Evolutionary conservation across 2,113 vertebrate species (phyloP).

Genomic region (Zosterops lateralis): DNA sequence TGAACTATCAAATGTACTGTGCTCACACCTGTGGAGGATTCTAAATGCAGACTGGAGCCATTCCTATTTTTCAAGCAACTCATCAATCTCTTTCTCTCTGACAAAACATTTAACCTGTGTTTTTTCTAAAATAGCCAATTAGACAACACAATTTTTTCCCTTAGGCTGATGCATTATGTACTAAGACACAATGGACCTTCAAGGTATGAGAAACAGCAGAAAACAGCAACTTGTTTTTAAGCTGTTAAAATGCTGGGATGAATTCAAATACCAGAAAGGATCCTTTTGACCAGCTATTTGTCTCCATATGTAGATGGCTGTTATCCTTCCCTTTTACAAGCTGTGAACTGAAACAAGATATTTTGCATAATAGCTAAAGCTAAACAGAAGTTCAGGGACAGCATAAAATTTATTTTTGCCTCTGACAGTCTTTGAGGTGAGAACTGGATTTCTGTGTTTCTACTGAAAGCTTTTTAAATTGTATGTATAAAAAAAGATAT

Average conservation of each 20-base stretch:
- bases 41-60: background rate
- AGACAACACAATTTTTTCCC: background rate
- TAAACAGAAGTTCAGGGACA: background rate
- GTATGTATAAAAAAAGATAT: background rate
- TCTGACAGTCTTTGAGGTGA: background rate
- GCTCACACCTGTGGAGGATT: background rate
- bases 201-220: background rate
- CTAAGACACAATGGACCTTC: slow-evolving; percentile 31
- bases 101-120: slow-evolving; percentile 42
- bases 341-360: background rate
- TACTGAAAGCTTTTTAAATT: background rate
- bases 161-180: slow-evolving; percentile 1
- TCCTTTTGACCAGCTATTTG: background rate
- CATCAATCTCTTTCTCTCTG: slow-evolving; percentile 15
- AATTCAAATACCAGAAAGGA: background rate
- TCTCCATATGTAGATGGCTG: background rate
- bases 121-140: slow-evolving; percentile 53
- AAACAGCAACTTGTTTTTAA: background rate
- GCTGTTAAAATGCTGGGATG: background rate
- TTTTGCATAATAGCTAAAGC: background rate
- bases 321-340: background rate
- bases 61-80: background rate
- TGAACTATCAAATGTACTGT: background rate
- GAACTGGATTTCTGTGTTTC: background rate
- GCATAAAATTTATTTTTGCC: background rate